A percentile compares a stretch with the other conserved stretches of the same genome.
Evolutionary conservation across 2,797 vertebrate species (phyloP).

Genomic region (Petrocephalus schoutedeni): DNA sequence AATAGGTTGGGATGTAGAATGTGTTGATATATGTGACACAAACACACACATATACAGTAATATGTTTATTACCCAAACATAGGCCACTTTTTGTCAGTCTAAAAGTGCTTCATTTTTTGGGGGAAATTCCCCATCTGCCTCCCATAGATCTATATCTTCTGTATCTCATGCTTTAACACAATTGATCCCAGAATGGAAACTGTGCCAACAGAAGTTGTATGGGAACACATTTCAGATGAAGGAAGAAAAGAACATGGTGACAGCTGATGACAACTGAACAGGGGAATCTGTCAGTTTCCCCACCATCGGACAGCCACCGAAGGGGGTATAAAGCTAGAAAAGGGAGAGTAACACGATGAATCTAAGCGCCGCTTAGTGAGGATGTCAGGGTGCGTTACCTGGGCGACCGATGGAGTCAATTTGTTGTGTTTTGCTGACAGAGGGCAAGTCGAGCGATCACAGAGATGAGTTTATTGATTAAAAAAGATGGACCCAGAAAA

Average conservation of each 20-base stretch:
- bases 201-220: background rate
- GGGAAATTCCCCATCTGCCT: background rate
- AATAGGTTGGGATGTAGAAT: background rate
- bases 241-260: background rate
- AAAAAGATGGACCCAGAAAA: background rate
- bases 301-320: background rate
- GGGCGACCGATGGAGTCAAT: background rate
- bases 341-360: background rate
- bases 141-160: background rate
- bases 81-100: background rate
- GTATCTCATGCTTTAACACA: background rate
- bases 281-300: background rate
- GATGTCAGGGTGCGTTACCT: background rate
- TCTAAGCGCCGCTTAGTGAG: background rate
- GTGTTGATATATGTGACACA: background rate
- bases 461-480: conserved; percentile 5
- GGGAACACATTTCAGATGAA: conserved; percentile 1
- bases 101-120: background rate
- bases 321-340: background rate
- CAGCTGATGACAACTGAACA: background rate
- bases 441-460: background rate
- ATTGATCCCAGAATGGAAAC: background rate
- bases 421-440: background rate
- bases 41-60: background rate
- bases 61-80: background rate